These are phyloP conservation scores for Acanthis flammea DNA, from an alignment of 2,797 vertebrate genomes.

Conservation along the genomic window DNA sequence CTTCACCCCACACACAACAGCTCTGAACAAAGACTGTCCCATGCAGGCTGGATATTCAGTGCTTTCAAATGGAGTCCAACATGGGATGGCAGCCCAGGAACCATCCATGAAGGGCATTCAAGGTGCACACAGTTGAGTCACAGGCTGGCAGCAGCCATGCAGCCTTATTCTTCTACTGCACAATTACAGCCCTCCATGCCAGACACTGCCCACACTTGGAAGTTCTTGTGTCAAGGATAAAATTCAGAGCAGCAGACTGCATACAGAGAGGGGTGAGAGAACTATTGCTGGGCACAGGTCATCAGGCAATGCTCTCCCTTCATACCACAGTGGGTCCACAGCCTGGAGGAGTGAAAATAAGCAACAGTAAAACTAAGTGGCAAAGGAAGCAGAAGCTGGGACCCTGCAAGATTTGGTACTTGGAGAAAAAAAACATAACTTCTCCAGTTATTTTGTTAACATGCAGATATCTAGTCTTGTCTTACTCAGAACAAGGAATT, in stretches of 20 bases:
- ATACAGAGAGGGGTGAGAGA: neutral
- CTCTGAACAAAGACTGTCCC: neutral
- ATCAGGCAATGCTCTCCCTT: neutral
- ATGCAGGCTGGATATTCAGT: neutral
- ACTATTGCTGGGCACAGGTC: neutral
- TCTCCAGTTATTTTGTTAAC: neutral
- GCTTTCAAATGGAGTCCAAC: neutral
- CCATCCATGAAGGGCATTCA: neutral
- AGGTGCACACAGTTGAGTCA: neutral
- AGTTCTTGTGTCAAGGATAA: neutral
- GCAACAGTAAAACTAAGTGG: neutral
- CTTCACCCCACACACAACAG: neutral
- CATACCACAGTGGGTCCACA: neutral
- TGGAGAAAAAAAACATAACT: neutral
- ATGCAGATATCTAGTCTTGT: neutral
- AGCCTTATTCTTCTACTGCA: neutral
- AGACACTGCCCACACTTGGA: neutral
- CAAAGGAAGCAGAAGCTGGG: neutral
- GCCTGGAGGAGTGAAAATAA: neutral
- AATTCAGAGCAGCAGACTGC: neutral
- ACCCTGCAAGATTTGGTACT: neutral
- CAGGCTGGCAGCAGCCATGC: neutral
- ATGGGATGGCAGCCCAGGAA: neutral
- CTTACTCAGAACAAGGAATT: neutral
- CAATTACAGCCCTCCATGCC: neutral